Conservation (phyloP, 1,140 invertebrate genomes). For the Drosophila simulans region DNA sequence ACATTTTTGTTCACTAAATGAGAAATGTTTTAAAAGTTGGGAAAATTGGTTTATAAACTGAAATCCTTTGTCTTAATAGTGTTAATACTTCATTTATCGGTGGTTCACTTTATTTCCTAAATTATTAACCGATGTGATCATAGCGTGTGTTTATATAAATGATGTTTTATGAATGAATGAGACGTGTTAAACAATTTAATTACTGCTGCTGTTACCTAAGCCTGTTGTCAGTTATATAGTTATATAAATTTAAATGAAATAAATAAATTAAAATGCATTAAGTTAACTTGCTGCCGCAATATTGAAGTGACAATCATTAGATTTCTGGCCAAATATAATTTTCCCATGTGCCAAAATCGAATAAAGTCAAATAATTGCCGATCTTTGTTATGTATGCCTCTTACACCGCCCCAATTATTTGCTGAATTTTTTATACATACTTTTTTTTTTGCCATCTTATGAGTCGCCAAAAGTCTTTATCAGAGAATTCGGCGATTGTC, state of each 20-base stretch:
- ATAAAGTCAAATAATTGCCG: constrained; percentile 50
- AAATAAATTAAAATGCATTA: neutral
- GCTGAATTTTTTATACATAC: neutral
- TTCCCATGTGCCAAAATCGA: constrained; percentile 36
- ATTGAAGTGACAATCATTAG: constrained; percentile 35
- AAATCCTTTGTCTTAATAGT: neutral
- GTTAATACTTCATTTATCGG: neutral
- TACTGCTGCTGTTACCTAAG: neutral
- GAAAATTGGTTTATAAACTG: no score
- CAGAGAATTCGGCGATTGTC: constrained; percentile 38
- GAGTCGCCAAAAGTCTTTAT: constrained; percentile 35
- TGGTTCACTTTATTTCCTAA: constrained; percentile 4
- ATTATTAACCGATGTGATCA: constrained; percentile 2
- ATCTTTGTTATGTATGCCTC: constrained; percentile 46
- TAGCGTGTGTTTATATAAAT: no score
- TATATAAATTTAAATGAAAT: neutral
- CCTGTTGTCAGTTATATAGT: neutral
- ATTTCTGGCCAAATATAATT: constrained; percentile 21
- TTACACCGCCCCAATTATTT: constrained; percentile 6
- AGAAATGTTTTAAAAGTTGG: no score
- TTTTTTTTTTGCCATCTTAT: constrained; percentile 15
- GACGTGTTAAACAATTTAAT: no score
- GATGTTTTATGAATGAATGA: no score
- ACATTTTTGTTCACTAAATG: no score
- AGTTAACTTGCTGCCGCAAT: neutral